Conservation (phyloP, 2,797 vertebrate genomes). For the Mycteria americana region DNA sequence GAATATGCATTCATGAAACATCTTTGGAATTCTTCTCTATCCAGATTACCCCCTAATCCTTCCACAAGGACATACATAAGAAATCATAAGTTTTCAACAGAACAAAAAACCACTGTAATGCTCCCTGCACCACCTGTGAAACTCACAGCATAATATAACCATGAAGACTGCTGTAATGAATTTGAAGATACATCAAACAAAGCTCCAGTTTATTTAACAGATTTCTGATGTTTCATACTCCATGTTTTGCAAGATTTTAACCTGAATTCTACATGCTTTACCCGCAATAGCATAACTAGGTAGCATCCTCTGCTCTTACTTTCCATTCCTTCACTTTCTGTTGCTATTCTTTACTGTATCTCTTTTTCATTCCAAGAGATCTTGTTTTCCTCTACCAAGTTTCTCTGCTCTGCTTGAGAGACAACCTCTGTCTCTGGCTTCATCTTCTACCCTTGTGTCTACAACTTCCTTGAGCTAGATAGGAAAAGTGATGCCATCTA, state of each 20-base stretch:
- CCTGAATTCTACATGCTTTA: neutral
- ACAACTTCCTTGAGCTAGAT: neutral
- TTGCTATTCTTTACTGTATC: neutral
- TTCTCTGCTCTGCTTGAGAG: neutral
- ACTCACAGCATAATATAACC: neutral
- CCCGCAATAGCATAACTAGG: neutral
- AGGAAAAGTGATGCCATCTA: neutral
- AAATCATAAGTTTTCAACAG: neutral
- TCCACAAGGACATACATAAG: neutral
- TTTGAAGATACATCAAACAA: neutral
- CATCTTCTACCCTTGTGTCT: neutral
- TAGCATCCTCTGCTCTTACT: neutral
- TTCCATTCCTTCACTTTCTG: neutral
- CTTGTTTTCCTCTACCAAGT: neutral
- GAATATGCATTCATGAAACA: neutral
- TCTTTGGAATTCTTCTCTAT: neutral
- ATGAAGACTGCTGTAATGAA: neutral
- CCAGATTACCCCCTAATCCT: neutral
- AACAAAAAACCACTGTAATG: neutral
- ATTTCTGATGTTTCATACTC: neutral
- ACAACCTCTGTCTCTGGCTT: neutral
- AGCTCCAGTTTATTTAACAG: neutral
- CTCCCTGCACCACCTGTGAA: neutral
- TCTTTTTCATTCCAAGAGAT: neutral
- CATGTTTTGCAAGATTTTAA: neutral